These are phyloP conservation scores for Calcarius lapponicus DNA, from an alignment of 2,797 vertebrate genomes.

Conservation along the genomic window DNA sequence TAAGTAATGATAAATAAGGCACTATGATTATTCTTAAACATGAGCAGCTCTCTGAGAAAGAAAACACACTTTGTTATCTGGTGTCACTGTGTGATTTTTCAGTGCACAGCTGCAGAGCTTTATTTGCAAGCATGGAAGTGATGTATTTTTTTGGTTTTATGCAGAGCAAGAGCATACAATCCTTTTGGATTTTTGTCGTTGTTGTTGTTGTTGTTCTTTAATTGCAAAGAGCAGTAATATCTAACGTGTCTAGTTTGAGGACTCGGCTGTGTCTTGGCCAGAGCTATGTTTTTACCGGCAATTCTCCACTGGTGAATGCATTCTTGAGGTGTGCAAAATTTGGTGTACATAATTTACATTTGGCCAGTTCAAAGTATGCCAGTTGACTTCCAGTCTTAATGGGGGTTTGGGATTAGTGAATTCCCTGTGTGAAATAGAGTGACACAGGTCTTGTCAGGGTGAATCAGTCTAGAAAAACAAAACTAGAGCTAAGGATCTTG, in stretches of 20 bases:
- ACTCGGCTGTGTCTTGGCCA: not conserved
- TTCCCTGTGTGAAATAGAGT: not conserved
- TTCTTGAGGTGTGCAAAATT: not conserved
- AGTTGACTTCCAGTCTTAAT: not conserved
- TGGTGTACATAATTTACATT: not conserved
- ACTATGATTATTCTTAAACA: not conserved
- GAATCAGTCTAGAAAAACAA: not conserved
- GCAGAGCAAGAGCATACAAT: not conserved
- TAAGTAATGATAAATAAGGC: not conserved
- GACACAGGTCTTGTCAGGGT: not conserved
- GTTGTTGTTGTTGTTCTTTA: not conserved
- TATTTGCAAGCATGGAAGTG: not conserved
- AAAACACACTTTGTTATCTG: not conserved
- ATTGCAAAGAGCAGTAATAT: not conserved
- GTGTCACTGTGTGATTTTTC: not conserved
- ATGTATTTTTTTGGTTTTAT: not conserved
- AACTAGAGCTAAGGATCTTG: not conserved
- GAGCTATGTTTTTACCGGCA: not conserved
- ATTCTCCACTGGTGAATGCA: not conserved
- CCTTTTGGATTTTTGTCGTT: not conserved
- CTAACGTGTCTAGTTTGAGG: accelerated
- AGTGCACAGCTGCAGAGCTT: not conserved
- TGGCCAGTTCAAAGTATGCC: not conserved
- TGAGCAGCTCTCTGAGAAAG: not conserved
- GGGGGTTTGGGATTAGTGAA: not conserved